Percentiles rank a stretch among this genome's conserved stretches.
Evolutionary conservation across 2,888 invertebrate genomes (phyloP).

Genomic region (Morpho helenor): DNA sequence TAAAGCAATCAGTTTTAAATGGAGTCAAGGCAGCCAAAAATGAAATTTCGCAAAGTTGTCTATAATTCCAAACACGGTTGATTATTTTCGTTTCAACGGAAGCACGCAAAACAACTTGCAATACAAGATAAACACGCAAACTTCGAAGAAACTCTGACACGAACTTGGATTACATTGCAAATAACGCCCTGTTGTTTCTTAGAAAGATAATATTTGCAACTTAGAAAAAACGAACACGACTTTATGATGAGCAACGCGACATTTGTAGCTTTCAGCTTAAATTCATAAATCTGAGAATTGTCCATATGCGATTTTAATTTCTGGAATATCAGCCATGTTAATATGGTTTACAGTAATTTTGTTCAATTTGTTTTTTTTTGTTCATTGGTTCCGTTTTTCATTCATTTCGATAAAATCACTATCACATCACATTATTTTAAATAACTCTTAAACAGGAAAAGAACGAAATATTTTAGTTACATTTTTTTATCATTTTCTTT

Average conservation of each 20-base stretch:
- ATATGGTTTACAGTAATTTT: background rate
- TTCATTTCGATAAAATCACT: too few relatives aligned
- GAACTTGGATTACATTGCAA: constrained; percentile 56
- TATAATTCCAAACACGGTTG: constrained; percentile 44
- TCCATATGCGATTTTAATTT: constrained; percentile 14
- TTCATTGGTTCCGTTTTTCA: too few relatives aligned
- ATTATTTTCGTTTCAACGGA: constrained; percentile 53
- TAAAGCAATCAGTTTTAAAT: constrained; percentile 12
- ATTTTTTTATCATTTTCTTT: too few relatives aligned
- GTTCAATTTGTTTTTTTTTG: too few relatives aligned
- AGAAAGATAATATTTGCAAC: constrained; percentile 48
- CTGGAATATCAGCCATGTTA: constrained; percentile 11
- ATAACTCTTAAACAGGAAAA: too few relatives aligned
- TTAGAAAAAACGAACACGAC: constrained; percentile 33
- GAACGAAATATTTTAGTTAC: too few relatives aligned
- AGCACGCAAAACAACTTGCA: constrained; percentile 61
- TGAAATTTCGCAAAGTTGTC: constrained; percentile 20
- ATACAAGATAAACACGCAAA: constrained; percentile 65
- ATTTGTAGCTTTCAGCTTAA: constrained; percentile 30
- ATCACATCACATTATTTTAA: too few relatives aligned
- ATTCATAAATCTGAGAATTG: constrained; percentile 13
- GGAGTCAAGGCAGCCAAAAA: constrained; percentile 17
- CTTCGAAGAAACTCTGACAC: constrained; percentile 62
- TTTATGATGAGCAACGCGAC: constrained; percentile 39
- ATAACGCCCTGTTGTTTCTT: constrained; percentile 44